Evolutionary conservation across 2,797 vertebrate species (phyloP), one percentile per base, ranked within the genome.

Genomic region (Glyptemys insculpta): DNA sequence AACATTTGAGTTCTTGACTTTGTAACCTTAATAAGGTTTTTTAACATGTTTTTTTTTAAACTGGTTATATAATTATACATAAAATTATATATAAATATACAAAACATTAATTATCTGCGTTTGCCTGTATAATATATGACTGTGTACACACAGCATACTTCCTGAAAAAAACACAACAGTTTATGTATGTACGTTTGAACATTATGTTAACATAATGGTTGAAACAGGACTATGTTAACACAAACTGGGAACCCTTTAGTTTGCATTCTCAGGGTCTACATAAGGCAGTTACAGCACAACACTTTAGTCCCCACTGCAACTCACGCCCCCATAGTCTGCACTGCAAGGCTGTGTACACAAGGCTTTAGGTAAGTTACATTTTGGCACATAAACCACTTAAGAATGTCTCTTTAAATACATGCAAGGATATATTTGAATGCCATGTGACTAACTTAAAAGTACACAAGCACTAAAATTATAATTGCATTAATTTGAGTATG

Each of bases 401-500:
- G 23, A 1, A 6, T 12, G 5, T 8, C 59, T 84, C 16, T 85
- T 90, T 83, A 79, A 79, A 90, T 53, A 9, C 2, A 16, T 18
- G 37, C 31, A 76, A 79, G 3, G 80, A 86, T 87, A 79, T 53
- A 37, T 57, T 29, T 86, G 85, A 94, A 23, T 86, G 57, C 47
- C n/a, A 86, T 37, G 62, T 86, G 83, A 81, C 90, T 93, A 89
- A 57, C 19, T 74, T 44, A 29, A 53, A 92, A 92, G 81, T 96
- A 91, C 72, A 78, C 92, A 91, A 91, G 89, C 34, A 47, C 72
- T 92, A 84, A 96, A 94, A 82, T 44, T 80, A n/a, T 59, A 96
- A 92, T 89, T 97, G 56, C 29, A 68, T 92, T 90, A 16, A 65
- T 93, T 54, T 79, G 90, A 95, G 74, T 97, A 7, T 89, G 88